A percentile compares a stretch with the other conserved stretches of the same genome.
Evolutionary conservation across 2,888 invertebrate genomes (phyloP).

Genomic region (Drosophila kambysellisi): DNA sequence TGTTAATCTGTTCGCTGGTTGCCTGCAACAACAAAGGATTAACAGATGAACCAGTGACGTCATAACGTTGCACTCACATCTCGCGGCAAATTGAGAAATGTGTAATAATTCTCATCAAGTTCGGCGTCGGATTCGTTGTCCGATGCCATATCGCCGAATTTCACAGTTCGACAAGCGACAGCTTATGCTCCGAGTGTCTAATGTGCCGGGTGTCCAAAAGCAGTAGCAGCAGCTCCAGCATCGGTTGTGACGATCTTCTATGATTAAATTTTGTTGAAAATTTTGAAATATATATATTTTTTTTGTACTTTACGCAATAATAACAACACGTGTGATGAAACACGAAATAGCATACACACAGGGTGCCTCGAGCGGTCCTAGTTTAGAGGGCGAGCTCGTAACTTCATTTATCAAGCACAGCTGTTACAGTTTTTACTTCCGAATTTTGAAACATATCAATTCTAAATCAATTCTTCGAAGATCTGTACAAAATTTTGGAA

Average conservation of each 20-base stretch:
- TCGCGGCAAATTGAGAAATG: slow-evolving; percentile 93
- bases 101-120: slow-evolving; percentile 94
- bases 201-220: slow-evolving; percentile 26
- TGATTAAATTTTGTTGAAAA: slow-evolving; percentile 68
- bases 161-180: slow-evolving; percentile 36
- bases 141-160: slow-evolving; percentile 65
- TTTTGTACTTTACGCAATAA: slow-evolving; percentile 73
- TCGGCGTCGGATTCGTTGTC: slow-evolving; percentile 88
- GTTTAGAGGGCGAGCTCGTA: slow-evolving; percentile 23
- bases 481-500: slow-evolving; percentile 17
- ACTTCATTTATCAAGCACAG: slow-evolving; percentile 24
- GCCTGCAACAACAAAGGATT: slow-evolving; percentile 88
- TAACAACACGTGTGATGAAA: slow-evolving; percentile 73
- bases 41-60: not conserved
- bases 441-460: slow-evolving; percentile 39
- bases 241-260: slow-evolving; percentile 49
- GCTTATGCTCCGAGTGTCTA: slow-evolving; percentile 34
- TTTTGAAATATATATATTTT: slow-evolving; percentile 54
- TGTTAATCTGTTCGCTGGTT: slow-evolving; percentile 95
- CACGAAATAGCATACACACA: slow-evolving; percentile 45
- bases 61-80: slow-evolving; percentile 87
- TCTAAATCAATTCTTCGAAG: slow-evolving; percentile 21
- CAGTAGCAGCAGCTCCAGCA: slow-evolving; percentile 35
- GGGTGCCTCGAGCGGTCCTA: slow-evolving; percentile 33
- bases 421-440: slow-evolving; percentile 35